Percentiles rank a stretch among this genome's conserved stretches.
Conservation (phyloP, 2,888 invertebrate genomes). For the Acronicta leporina region DNA sequence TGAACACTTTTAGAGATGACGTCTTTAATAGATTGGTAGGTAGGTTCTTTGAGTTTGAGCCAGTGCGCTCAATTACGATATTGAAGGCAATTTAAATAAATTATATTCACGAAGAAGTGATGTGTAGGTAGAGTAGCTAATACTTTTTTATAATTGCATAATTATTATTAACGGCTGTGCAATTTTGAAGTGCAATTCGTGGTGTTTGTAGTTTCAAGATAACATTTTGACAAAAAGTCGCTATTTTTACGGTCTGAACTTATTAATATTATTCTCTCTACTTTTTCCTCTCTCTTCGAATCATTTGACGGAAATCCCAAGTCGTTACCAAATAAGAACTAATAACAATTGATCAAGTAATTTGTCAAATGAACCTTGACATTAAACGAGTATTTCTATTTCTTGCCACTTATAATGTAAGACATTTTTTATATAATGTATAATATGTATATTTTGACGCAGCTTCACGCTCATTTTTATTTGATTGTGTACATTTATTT, state of each 20-base stretch:
- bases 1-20: too few species aligned
- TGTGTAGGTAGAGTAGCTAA: neutral
- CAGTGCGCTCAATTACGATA: constrained; percentile 13
- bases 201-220: neutral
- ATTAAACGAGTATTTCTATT: neutral
- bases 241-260: too few species aligned
- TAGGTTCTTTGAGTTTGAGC: neutral
- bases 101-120: neutral
- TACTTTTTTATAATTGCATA: neutral
- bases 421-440: neutral
- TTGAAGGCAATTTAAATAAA: neutral
- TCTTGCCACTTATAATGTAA: constrained; percentile 30
- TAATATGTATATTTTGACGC: neutral
- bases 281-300: too few species aligned
- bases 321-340: too few species aligned
- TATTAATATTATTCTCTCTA: too few species aligned
- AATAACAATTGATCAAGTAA: too few species aligned
- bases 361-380: too few species aligned
- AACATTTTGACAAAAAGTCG: neutral
- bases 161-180: constrained; percentile 29
- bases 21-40: too few species aligned
- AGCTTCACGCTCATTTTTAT: neutral
- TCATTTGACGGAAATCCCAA: too few species aligned
- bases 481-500: too few species aligned
- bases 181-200: constrained; percentile 23